These are phyloP conservation scores for Axis porcinus DNA, from an alignment of 2,113 vertebrate species.

Conservation along the genomic window DNA sequence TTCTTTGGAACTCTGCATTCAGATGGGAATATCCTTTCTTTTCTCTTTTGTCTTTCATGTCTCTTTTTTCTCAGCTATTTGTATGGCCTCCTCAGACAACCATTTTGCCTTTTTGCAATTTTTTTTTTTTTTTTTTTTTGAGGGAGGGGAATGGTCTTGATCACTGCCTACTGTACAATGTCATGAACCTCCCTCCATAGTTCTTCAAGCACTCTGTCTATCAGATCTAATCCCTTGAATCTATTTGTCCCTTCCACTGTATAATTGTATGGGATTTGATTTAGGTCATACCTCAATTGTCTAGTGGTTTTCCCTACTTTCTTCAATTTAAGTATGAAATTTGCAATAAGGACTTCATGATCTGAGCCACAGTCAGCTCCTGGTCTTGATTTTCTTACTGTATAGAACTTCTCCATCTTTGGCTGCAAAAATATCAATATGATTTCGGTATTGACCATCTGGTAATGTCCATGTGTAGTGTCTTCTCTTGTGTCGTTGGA, in stretches of 20 bases:
- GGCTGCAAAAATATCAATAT: not conserved
- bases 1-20: not conserved
- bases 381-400: not conserved
- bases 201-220: not conserved
- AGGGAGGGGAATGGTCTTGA: not conserved
- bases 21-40: not conserved
- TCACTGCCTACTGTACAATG: not conserved
- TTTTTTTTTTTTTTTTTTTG: not conserved
- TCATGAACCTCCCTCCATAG: not conserved
- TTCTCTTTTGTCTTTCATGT: not conserved
- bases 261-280: not conserved
- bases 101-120: not conserved
- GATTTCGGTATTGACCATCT: not conserved
- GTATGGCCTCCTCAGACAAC: not conserved
- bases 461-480: not conserved
- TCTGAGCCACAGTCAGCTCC: not conserved
- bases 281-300: not conserved
- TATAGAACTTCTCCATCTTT: not conserved
- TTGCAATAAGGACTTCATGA: not conserved
- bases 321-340: not conserved
- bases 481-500: not conserved
- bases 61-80: not conserved
- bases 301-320: not conserved
- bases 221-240: not conserved
- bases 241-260: not conserved